Base-by-base conservation (phyloP, 2,888 invertebrate species). In the Dioctria rufipes region DNA sequence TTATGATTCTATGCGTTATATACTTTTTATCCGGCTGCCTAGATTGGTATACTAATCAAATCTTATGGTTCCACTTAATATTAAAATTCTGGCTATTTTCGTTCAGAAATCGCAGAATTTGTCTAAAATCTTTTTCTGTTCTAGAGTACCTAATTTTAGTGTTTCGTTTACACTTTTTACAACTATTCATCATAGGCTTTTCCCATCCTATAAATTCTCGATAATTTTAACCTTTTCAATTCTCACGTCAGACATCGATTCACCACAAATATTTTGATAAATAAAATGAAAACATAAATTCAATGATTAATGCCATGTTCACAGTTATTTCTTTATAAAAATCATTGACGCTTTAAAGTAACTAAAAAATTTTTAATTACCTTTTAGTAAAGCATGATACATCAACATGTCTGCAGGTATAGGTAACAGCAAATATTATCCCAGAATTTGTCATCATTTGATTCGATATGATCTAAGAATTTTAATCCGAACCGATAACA, bases 401-500 rank as follows among this genome's bases (percentile, higher is more conserved):
- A 8, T 6, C 46, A 11, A n/a, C 54, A 54, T 54, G 54, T 54
- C 11, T 54, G 54, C 54, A 25, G 25, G 25, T 25, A 25, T 25
- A 25, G 25, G 25, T 25, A 25, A 25, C n/a, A n/a, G n/a, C n/a
- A n/a, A n/a, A n/a, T n/a, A n/a, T n/a, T 54, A 54, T 54, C 25
- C 54, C 54, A 54, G 11, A 54, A 54, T 54, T 8, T 54, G 54
- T 54, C 54, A 54, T 54, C 54, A 4, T 4, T 11, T n/a, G 54
- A 54, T 54, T 11, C 54, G 54, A 54, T 54, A 11, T 11, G 37
- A 69, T 54, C 69, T 49, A 69, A 51, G 69, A 51, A 69, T 69
- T 49, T 69, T 69, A 69, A 69, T 69, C 69, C 69, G 25, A 25
- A 25, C 37, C 40, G 69, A 37, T 69, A 69, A 49, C 69, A 11